phyloP scores from a whole-genome alignment of 2,113 vertebrate species.

The Ceratotherium simum region DNA sequence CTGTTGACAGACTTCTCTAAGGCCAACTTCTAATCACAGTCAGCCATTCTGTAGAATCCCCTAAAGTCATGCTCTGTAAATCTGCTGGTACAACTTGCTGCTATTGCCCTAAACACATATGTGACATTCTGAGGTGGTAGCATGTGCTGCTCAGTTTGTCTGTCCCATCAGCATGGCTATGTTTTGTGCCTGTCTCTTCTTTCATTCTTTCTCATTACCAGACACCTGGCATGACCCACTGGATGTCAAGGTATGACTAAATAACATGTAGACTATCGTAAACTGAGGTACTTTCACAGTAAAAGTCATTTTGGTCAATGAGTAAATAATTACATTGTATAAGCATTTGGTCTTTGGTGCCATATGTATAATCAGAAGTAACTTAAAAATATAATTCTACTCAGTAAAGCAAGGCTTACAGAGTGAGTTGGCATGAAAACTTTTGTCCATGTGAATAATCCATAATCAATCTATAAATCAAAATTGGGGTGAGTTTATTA shows the following conservation, averaged over 20 bases:
- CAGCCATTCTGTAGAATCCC: neutral
- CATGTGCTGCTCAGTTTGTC: neutral
- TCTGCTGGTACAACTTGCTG: neutral
- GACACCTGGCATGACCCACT: neutral
- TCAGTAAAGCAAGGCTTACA: neutral
- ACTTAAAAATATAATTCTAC: neutral
- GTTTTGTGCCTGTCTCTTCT: neutral
- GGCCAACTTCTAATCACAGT: neutral
- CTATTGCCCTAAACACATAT: neutral
- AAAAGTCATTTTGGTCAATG: neutral
- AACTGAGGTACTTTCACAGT: neutral
- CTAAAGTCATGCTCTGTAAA: neutral
- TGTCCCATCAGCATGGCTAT: neutral
- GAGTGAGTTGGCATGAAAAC: neutral
- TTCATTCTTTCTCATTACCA: neutral
- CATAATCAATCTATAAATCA: too few relatives aligned
- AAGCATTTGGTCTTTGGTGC: neutral
- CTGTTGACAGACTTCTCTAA: neutral
- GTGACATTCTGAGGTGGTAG: neutral
- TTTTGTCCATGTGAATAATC: too few relatives aligned
- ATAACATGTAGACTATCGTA: neutral
- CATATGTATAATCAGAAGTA: neutral
- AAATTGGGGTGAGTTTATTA: too few relatives aligned
- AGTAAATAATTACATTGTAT: neutral
- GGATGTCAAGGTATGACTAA: neutral